Conservation (phyloP, 92 coral and sea anemone species). For the Palythoa grandiflora region DNA sequence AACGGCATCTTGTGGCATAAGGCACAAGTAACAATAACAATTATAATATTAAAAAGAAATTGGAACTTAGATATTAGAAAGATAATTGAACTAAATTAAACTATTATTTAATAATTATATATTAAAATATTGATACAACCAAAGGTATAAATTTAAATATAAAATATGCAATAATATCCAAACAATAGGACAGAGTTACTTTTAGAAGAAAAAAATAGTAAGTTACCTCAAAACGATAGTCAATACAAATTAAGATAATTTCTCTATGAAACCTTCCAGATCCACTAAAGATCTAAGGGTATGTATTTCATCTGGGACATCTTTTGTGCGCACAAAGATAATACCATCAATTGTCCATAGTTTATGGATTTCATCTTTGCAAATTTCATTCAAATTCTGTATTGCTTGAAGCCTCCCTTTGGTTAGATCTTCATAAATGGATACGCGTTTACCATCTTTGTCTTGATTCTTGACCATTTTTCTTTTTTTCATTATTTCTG, state of each 20-base stretch:
- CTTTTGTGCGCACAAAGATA: slow-evolving; percentile 11
- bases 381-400: slow-evolving; percentile 13
- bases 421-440: slow-evolving; percentile 31
- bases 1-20: slow-evolving; percentile 22
- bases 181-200: slow-evolving; percentile 14
- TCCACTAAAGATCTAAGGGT: slow-evolving; percentile 11
- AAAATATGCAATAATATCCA: slow-evolving; percentile 12
- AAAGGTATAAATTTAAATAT: slow-evolving; percentile 1
- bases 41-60: slow-evolving; percentile 4
- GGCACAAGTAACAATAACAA: slow-evolving; percentile 27
- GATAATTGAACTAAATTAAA: background rate
- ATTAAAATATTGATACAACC: slow-evolving; percentile 21
- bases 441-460: slow-evolving; percentile 12
- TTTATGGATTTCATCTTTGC: slow-evolving; percentile 23
- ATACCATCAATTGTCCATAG: slow-evolving; percentile 6
- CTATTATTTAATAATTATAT: background rate
- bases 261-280: slow-evolving; percentile 1
- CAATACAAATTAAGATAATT: slow-evolving; percentile 17
- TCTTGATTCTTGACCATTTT: slow-evolving; percentile 22
- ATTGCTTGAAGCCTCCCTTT: slow-evolving; percentile 32
- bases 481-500: slow-evolving; percentile 5
- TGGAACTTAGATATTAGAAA: background rate
- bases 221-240: slow-evolving; percentile 7
- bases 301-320: slow-evolving; percentile 30
- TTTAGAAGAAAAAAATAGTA: slow-evolving; percentile 14